Conservation (phyloP, 2,113 vertebrate species). For the Sinocyclocheilus anshuiensis region DNA sequence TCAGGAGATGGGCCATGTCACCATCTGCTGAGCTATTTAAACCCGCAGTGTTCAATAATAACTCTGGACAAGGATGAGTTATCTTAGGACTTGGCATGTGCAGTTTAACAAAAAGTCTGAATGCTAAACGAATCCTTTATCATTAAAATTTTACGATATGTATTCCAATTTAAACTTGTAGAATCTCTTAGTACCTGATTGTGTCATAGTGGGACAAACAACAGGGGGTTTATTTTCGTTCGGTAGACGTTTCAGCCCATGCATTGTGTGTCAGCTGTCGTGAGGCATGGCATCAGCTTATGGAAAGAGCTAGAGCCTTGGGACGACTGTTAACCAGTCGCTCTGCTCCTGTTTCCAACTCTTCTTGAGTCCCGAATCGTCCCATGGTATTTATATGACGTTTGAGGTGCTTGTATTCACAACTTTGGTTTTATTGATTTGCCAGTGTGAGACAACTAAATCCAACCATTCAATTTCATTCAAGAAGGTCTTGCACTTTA, state of each 20-base stretch:
- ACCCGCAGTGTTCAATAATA: constrained; percentile 15
- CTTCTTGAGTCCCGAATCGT: neutral
- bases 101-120: neutral
- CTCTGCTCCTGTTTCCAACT: neutral
- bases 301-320: constrained; percentile 68
- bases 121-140: neutral
- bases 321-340: neutral
- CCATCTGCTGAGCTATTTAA: constrained; percentile 35
- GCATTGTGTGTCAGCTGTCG: constrained; percentile 68
- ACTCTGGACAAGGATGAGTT: constrained; percentile 11
- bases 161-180: neutral
- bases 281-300: constrained; percentile 69
- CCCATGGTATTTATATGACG: neutral
- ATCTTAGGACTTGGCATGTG: neutral
- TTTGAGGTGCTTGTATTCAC: neutral
- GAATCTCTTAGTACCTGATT: constrained; percentile 34
- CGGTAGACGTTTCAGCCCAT: neutral
- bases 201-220: neutral
- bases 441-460: neutral
- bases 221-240: constrained; percentile 40
- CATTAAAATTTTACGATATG: neutral
- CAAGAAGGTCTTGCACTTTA: neutral
- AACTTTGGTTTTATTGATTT: neutral
- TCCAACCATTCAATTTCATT: neutral
- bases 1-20: neutral